A percentile compares a stretch with the other conserved stretches of the same genome.
These are phyloP conservation scores for Drosophila ananassae DNA, from an alignment of 1,140 invertebrate species.

Conservation along the genomic window DNA sequence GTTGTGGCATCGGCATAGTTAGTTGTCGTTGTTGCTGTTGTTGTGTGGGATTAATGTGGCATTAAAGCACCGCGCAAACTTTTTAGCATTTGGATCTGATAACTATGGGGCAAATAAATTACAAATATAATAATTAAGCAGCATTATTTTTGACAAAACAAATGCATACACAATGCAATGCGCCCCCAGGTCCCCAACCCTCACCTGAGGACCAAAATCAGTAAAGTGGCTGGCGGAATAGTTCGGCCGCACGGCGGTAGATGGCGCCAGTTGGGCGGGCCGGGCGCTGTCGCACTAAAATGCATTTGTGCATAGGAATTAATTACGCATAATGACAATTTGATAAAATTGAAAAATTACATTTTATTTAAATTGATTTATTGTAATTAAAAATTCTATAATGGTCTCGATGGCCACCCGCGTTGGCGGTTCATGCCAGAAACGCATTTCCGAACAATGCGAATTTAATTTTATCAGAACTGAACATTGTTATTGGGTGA, in stretches of 20 bases:
- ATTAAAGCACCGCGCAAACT: constrained; percentile 67
- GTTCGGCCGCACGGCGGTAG: constrained; percentile 25
- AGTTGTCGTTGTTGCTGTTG: constrained; percentile 27
- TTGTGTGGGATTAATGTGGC: constrained; percentile 71
- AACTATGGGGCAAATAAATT: constrained; percentile 76
- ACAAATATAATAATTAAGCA: constrained; percentile 83
- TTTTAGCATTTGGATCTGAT: constrained; percentile 76
- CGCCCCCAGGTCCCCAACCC: background rate
- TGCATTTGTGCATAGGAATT: constrained; percentile 82
- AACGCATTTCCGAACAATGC: constrained; percentile 34
- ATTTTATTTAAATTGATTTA: constrained; percentile 82
- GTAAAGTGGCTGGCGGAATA: constrained; percentile 29
- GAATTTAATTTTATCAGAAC: constrained; percentile 46
- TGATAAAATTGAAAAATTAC: constrained; percentile 83
- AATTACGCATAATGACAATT: constrained; percentile 83
- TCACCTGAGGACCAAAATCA: background rate
- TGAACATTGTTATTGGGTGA: constrained; percentile 26
- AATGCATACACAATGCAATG: constrained; percentile 38
- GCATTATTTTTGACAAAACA: constrained; percentile 81
- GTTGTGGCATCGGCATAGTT: constrained; percentile 44
- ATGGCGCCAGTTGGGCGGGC: constrained; percentile 29
- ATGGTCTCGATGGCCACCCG: constrained; percentile 24
- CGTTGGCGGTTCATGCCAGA: constrained; percentile 29
- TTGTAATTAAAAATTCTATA: constrained; percentile 82
- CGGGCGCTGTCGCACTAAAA: constrained; percentile 46